These are phyloP conservation scores for Apodemus sylvaticus DNA, from an alignment of 2,113 vertebrate genomes.

Conservation along the genomic window DNA sequence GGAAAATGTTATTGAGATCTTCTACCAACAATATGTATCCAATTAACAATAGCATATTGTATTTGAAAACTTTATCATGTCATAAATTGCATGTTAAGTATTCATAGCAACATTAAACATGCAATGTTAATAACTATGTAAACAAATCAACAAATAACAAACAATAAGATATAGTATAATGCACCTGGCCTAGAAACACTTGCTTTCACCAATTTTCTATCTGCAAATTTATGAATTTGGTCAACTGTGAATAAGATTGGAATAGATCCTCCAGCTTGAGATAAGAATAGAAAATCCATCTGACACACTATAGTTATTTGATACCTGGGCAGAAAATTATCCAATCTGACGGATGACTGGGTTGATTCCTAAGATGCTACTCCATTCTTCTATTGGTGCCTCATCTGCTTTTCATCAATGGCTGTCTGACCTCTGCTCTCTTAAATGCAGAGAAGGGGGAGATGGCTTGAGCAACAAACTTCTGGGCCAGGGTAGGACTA, in stretches of 20 bases:
- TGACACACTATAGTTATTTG: neutral
- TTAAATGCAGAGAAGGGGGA: no score
- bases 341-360: no score
- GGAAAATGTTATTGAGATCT: neutral
- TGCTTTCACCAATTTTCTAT: neutral
- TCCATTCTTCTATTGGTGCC: no score
- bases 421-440: no score
- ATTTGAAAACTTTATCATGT: neutral
- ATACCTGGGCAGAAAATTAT: conserved; percentile 16
- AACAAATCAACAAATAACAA: neutral
- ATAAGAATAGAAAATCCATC: neutral
- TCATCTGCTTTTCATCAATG: no score
- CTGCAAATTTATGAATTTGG: neutral
- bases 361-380: no score
- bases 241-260: neutral
- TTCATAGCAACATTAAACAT: neutral
- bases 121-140: neutral
- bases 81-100: neutral
- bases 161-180: neutral
- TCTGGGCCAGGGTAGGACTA: no score
- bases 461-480: no score
- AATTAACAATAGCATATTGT: neutral
- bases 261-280: neutral
- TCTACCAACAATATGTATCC: neutral
- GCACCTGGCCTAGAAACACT: neutral